These are phyloP conservation scores for Cephus spinipes DNA, from an alignment of 2,888 invertebrate species.

Conservation along the genomic window DNA sequence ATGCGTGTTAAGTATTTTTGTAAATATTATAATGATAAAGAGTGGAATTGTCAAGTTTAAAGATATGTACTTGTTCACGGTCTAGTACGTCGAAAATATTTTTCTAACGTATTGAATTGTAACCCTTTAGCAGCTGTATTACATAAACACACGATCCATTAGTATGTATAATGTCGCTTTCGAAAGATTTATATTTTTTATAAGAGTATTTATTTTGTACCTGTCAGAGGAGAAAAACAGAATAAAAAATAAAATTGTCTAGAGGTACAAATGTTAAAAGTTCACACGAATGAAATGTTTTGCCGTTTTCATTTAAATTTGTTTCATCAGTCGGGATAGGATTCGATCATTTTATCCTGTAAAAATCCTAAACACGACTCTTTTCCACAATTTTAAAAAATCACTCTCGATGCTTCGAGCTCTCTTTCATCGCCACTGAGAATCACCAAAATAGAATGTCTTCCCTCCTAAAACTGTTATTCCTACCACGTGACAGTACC, in stretches of 20 bases:
- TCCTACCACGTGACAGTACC: background rate
- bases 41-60: background rate
- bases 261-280: conserved; percentile 18
- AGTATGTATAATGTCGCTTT: background rate
- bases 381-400: background rate
- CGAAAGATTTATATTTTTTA: conserved; percentile 58
- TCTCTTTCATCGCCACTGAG: background rate
- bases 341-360: background rate
- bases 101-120: background rate
- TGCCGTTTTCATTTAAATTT: background rate
- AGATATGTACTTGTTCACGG: background rate
- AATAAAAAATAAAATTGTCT: conserved; percentile 12
- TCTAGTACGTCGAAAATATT: background rate
- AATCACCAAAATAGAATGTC: background rate
- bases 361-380: background rate
- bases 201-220: conserved; percentile 58
- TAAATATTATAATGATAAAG: background rate
- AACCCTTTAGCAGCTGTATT: background rate
- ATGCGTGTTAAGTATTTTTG: conserved; percentile 16
- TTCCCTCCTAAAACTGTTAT: background rate
- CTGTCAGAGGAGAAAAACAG: conserved; percentile 26
- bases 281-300: background rate
- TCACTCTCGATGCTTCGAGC: background rate
- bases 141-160: background rate
- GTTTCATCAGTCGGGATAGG: background rate